phyloP scores from a whole-genome alignment of 2,888 invertebrate species.

The Ophion costatus region DNA sequence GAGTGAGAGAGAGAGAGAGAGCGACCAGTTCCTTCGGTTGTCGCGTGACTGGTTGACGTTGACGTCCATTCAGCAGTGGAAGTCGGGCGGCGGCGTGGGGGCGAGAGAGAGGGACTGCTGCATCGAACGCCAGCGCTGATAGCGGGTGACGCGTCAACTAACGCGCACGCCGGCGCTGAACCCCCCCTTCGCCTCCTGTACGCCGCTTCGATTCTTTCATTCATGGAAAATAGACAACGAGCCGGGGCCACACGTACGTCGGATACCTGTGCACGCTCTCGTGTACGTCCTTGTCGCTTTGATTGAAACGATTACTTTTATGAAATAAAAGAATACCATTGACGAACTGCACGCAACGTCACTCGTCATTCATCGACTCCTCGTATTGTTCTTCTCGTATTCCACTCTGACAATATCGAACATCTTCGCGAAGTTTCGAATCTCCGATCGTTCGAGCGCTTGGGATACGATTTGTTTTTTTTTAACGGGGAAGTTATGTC shows the following conservation, averaged over 20 bases:
- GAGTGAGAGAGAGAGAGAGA: neutral
- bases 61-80: conserved; percentile 54
- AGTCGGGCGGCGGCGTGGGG: neutral
- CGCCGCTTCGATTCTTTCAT: conserved; percentile 62
- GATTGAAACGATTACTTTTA: neutral
- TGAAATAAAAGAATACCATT: no score
- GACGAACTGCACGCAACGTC: no score
- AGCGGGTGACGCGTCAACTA: conserved; percentile 31
- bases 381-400: no score
- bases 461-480: no score
- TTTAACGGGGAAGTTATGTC: no score
- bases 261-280: neutral
- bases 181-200: neutral
- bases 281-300: neutral
- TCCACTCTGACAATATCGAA: no score
- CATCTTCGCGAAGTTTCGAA: no score
- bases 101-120: neutral
- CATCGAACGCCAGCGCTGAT: conserved; percentile 13
- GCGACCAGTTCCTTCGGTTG: conserved; percentile 5
- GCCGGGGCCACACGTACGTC: neutral
- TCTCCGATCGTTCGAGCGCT: no score
- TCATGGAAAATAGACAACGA: conserved; percentile 53
- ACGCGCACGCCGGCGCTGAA: conserved; percentile 1
- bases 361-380: no score
- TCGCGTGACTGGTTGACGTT: conserved; percentile 54